These are phyloP conservation scores for Cantharis rufa DNA, from an alignment of 2,888 invertebrate genomes.

Conservation along the genomic window DNA sequence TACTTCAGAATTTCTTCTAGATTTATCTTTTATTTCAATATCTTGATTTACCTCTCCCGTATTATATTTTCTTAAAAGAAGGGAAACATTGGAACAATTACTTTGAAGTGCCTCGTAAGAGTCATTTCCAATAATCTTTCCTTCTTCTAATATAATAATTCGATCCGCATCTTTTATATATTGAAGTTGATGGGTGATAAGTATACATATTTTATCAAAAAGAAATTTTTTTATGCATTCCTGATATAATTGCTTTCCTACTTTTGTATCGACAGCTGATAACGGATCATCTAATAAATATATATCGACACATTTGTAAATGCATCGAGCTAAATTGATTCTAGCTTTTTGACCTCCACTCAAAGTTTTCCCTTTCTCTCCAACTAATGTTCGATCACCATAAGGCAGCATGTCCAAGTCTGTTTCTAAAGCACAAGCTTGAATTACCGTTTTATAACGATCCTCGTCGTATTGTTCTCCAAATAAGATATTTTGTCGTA, in stretches of 20 bases:
- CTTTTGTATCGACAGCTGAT: conserved; percentile 79
- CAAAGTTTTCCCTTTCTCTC: conserved; percentile 78
- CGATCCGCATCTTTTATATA: conserved; percentile 53
- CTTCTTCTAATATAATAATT: conserved; percentile 55
- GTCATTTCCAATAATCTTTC: conserved; percentile 57
- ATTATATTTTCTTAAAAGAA: conserved; percentile 53
- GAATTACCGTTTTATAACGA: conserved; percentile 65
- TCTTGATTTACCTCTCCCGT: conserved; percentile 46
- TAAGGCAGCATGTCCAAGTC: conserved; percentile 77
- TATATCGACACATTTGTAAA: conserved; percentile 78
- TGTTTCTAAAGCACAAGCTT: conserved; percentile 66
- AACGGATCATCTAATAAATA: conserved; percentile 82
- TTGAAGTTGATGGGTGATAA: conserved; percentile 77
- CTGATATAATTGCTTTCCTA: conserved; percentile 74
- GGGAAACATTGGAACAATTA: conserved; percentile 59
- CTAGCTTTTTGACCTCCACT: conserved; percentile 85
- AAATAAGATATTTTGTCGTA: conserved; percentile 80
- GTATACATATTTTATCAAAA: conserved; percentile 63
- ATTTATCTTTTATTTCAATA: conserved; percentile 44
- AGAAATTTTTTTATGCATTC: conserved; percentile 69
- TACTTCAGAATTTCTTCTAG: conserved; percentile 47
- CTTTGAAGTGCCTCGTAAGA: conserved; percentile 56
- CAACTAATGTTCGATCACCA: conserved; percentile 78
- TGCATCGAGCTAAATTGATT: conserved; percentile 76
- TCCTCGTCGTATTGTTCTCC: conserved; percentile 66